Percentiles rank a stretch among this genome's conserved stretches.
These are phyloP conservation scores for Nebria salina DNA, from an alignment of 2,888 invertebrate genomes.

Conservation along the genomic window DNA sequence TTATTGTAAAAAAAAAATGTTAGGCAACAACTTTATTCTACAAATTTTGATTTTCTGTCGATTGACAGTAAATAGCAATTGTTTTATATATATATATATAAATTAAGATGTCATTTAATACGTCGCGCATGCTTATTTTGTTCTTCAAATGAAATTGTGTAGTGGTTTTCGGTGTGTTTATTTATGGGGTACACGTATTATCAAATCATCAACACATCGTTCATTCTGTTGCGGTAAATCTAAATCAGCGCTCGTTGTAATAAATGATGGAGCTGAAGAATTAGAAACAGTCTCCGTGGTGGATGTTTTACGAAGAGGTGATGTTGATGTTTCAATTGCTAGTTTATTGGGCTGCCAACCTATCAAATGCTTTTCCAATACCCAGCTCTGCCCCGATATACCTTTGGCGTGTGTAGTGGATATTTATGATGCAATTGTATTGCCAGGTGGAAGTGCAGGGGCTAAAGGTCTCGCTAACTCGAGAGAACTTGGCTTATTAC, in stretches of 20 bases:
- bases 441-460: neutral
- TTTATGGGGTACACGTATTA: neutral
- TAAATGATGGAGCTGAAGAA: slow-evolving; percentile 11
- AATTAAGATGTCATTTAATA: slow-evolving; percentile 49
- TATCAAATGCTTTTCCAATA: neutral
- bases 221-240: slow-evolving; percentile 49
- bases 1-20: too few species aligned
- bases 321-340: slow-evolving; percentile 6
- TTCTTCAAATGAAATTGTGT: slow-evolving; percentile 42
- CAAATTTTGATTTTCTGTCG: neutral
- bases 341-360: neutral
- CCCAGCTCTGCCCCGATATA: neutral
- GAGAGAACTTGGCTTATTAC: neutral
- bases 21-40: neutral
- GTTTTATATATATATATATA: neutral
- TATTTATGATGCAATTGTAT: slow-evolving; percentile 10
- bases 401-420: neutral
- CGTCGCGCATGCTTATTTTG: slow-evolving; percentile 47
- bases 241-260: neutral
- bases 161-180: neutral
- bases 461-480: neutral
- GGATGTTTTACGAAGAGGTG: slow-evolving; percentile 3
- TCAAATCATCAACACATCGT: slow-evolving; percentile 34
- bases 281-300: slow-evolving; percentile 3
- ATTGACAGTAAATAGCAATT: neutral